phyloP scores from a whole-genome alignment of 2,113 vertebrate species.

The Morone chrysops region DNA sequence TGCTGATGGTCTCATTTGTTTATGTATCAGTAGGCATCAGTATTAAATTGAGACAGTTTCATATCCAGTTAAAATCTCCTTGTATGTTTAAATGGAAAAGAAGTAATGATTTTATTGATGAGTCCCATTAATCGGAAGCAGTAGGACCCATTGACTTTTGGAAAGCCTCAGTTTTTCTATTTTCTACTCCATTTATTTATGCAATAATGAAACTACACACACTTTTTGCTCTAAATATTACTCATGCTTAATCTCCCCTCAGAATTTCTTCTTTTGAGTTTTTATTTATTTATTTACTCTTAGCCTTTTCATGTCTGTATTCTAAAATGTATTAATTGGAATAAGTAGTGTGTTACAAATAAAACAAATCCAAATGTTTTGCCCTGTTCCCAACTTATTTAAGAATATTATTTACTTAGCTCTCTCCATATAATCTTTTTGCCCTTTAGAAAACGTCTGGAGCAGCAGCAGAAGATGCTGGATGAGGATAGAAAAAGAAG shows the following conservation, averaged over 20 bases:
- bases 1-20: no score
- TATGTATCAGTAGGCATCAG: no score
- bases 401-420: neutral
- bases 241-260: neutral
- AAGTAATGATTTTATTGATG: neutral
- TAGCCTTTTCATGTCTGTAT: neutral
- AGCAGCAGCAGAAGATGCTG: slow-evolving; percentile 96
- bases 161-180: neutral
- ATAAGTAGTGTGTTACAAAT: no score
- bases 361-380: neutral
- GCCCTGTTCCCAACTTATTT: neutral
- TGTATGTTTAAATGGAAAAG: neutral
- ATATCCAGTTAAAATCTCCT: no score
- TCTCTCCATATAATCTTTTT: slow-evolving; percentile 20
- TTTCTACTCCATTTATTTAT: neutral
- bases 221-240: neutral
- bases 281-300: neutral
- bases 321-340: no score
- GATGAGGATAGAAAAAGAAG: slow-evolving; percentile 97
- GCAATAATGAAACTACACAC: neutral
- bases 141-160: neutral
- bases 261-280: neutral
- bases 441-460: slow-evolving; percentile 87
- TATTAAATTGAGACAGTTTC: no score
- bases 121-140: neutral